Conservation (phyloP, 1,140 invertebrate species). For the Vanessa tameamea region DNA sequence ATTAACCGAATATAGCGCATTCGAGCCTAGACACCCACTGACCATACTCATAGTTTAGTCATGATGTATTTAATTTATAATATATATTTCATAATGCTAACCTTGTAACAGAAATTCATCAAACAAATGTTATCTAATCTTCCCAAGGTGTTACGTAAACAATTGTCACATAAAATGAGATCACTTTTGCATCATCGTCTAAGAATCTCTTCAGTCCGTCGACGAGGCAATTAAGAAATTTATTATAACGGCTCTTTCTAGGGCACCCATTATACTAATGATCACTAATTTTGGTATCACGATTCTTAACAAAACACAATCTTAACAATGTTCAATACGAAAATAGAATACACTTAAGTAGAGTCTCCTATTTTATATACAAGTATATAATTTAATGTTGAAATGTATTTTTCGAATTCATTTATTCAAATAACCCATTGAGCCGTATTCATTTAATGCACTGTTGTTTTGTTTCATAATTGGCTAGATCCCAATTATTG, state of each 20-base stretch:
- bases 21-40: too few species aligned
- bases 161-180: slow-evolving; percentile 51
- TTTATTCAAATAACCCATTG: slow-evolving; percentile 9
- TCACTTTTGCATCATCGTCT: slow-evolving; percentile 68
- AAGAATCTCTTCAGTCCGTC: slow-evolving; percentile 66
- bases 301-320: slow-evolving; percentile 43
- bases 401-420: slow-evolving; percentile 7
- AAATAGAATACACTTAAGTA: slow-evolving; percentile 13
- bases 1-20: too few species aligned
- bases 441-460: slow-evolving; percentile 10
- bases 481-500: not conserved
- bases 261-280: slow-evolving; percentile 70
- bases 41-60: too few species aligned
- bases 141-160: slow-evolving; percentile 36
- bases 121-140: slow-evolving; percentile 37
- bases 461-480: slow-evolving; percentile 9
- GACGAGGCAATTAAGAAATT: slow-evolving; percentile 73
- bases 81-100: not conserved
- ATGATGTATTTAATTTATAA: too few species aligned
- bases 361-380: not conserved
- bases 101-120: slow-evolving; percentile 24
- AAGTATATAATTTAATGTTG: not conserved
- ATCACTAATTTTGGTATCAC: slow-evolving; percentile 57
- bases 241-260: slow-evolving; percentile 70
- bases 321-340: slow-evolving; percentile 22